Evolutionary conservation across 2,888 invertebrate genomes (phyloP), one percentile per base, ranked within the genome.

Genomic region (Ephialtes manifestator): DNA sequence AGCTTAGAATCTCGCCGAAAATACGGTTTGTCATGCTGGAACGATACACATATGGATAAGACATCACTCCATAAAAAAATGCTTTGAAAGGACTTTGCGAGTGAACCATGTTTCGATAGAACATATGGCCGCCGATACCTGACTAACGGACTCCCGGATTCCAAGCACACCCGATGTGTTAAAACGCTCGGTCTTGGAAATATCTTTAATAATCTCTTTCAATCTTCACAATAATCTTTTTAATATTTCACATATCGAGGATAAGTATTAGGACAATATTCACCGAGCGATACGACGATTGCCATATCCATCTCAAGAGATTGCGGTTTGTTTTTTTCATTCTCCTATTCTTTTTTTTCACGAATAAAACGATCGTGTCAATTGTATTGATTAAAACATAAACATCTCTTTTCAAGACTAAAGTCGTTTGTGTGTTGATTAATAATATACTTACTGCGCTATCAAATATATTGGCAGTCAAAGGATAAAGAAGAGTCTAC

Each of bases 101-200:
- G 28, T 82, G 15, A 20, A 72, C 1, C 58, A 74, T 46, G 15
- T 71, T 18, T 39, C 81, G 13, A 81, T 78, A 15, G 78, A 81
- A 18, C n/a, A 65, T 10, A 85, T 85, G 78, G 35, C 70, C 1
- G 85, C 85, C 1, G 81, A 82, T 67, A 71, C 10, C 70, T 75
- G 4, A 80, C 84, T 1, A 68, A 84, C 94, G 94, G 4, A 94
- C 94, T 94, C 91, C 92, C 46, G 92, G 93, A 87, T 87, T 39
- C 24, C 15, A 72, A 43, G 24, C 70, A 74, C 8, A 24, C 28
- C 28, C 43, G 46, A 60, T 58, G 46, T 51, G n/a, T 71, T 48
- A n/a, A 71, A 71, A 18, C 18, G 10, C 20, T 74, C 11, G 24
- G 72, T 43, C 72, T 55, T 43, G 15, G 28, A 46, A 58, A 43